Evolutionary conservation across 2,888 invertebrate genomes (phyloP).

Genomic region (Lucinisca nassula): DNA sequence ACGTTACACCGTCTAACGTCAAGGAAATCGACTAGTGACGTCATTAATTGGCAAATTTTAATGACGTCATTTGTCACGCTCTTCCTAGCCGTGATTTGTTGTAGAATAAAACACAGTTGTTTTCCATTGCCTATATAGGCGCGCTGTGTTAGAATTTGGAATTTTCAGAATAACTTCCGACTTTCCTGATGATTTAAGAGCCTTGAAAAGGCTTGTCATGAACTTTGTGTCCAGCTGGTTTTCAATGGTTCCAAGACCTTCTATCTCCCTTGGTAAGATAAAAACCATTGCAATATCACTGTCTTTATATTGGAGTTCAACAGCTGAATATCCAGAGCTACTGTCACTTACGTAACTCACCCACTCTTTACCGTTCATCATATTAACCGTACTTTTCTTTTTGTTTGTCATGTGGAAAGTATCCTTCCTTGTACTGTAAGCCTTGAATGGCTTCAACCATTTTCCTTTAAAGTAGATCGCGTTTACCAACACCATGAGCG

Average conservation of each 20-base stretch:
- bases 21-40: too few species aligned
- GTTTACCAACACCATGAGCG: conserved; percentile 88
- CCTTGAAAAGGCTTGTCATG: background rate
- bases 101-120: too few species aligned
- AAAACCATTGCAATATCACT: conserved; percentile 51
- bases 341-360: conserved; percentile 89
- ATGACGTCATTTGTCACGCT: too few species aligned
- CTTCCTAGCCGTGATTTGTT: too few species aligned
- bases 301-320: conserved; percentile 92
- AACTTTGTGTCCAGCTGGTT: conserved; percentile 14
- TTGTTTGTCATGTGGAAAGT: conserved; percentile 89
- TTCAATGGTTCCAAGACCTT: conserved; percentile 64
- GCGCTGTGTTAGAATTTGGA: conserved; percentile 79
- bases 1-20: too few species aligned
- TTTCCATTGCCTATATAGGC: too few species aligned
- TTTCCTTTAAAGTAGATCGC: conserved; percentile 89
- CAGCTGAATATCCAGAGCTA: conserved; percentile 92
- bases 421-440: conserved; percentile 86
- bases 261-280: conserved; percentile 60
- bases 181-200: background rate
- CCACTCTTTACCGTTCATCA: conserved; percentile 91
- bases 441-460: conserved; percentile 90
- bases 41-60: too few species aligned
- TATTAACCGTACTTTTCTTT: conserved; percentile 89
- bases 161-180: conserved; percentile 59